These are phyloP conservation scores for Panonychus citri DNA, from an alignment of 1,140 invertebrate genomes.

Conservation along the genomic window DNA sequence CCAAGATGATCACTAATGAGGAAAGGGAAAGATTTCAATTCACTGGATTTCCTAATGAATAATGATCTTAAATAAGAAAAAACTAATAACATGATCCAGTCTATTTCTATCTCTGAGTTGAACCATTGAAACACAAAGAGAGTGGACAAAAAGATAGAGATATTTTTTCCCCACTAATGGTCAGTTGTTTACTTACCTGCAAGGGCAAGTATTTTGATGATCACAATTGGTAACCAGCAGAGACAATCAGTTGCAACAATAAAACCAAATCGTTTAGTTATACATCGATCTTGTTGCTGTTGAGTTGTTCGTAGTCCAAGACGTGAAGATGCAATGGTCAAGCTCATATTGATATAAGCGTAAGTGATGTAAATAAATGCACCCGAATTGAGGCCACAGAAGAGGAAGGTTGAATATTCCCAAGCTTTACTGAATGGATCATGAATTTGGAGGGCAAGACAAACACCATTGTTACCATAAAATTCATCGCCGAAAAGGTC, in stretches of 20 bases:
- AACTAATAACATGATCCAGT: no score
- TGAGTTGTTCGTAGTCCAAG: conserved; percentile 31
- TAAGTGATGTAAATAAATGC: conserved; percentile 31
- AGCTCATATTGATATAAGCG: conserved; percentile 30
- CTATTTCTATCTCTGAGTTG: no score
- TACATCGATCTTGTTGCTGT: conserved; percentile 33
- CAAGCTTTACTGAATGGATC: conserved; percentile 22
- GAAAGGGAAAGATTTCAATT: no score
- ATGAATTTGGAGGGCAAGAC: conserved; percentile 23
- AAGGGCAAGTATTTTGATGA: conserved; percentile 16
- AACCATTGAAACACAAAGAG: no score
- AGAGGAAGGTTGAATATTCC: conserved; percentile 23
- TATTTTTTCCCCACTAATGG: no score
- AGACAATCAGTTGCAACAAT: conserved; percentile 46
- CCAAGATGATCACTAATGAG: no score
- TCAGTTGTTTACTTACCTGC: conserved; percentile 6
- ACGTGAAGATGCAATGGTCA: conserved; percentile 32
- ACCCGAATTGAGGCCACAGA: conserved; percentile 22
- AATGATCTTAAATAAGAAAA: no score
- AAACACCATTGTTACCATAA: conserved; percentile 23
- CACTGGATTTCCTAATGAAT: no score
- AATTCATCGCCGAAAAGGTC: conserved; percentile 13
- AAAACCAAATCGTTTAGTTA: conserved; percentile 44
- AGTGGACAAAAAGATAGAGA: no score
- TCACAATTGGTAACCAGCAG: conserved; percentile 30